Base-by-base conservation (phyloP, 2,888 invertebrate genomes). In the Andrena praecox region DNA sequence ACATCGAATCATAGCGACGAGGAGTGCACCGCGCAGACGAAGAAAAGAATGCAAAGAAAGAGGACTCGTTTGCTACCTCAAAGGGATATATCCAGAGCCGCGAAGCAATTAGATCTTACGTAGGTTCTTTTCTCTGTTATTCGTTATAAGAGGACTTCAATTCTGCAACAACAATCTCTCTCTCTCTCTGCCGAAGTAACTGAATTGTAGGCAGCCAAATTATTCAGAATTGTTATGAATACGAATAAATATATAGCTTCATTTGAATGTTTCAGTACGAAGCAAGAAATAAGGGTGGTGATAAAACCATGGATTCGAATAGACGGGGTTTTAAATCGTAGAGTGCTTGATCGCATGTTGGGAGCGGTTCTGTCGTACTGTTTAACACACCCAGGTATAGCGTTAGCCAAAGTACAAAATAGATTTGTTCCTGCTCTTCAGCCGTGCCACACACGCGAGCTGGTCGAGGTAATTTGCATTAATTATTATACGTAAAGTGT, bases 231-330 rank as follows among this genome's bases (percentile, higher is more conserved):
- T 52, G 0, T 52, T 52, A 8, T 20, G 8, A 52, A 52, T 2
- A 20, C 27, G 20, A 20, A 20, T 31, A 52, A 20, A 24, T 27
- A 27, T 20, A 5, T 31, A 62, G 70, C 27, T 52, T n/a, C 48
- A 16, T 29, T 35, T 16, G 69, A 31, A 10, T 71, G 68, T 90
- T 90, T 70, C 68, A 94, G 94, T 27, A 90, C 91, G 29, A 91
- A 92, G 4, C 93, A 93, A 85, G 91, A 93, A 76, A 91, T 93
- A 35, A 91, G 92, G 70, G 94, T 95, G 2, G 93, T 94, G 7
- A 93, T 96, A 68, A 95, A 95, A 78, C 97, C 97, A 0, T 98
- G 98, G 98, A 95, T 96, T 74, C 95, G 96, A 81, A 95, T 97
- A 1, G 96, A 97, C 93, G 97, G 97, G 2, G 94, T 95, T 0